Evolutionary conservation across 2,797 vertebrate species (phyloP), one percentile per base, ranked within the genome.

Genomic region (Cyprinella venusta): DNA sequence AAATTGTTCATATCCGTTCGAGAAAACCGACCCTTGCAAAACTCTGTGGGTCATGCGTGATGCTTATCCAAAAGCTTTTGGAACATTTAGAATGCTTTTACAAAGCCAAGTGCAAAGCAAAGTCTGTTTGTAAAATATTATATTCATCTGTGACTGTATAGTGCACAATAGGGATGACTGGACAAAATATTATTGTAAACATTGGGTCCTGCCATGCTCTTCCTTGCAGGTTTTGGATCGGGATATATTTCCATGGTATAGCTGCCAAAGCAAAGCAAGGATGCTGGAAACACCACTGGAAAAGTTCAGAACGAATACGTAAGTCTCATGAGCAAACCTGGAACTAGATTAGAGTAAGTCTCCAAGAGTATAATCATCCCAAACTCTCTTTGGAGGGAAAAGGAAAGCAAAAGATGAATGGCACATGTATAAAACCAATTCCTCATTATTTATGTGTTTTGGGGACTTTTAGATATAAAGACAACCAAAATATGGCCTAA

Each of bases 1-100:
- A 89, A 87, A 84, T 86, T 72, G 78, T 84, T 86, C 70, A 83
- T 86, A 88, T 89, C 85, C 76, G 61, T 74, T 40, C 18, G 30
- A 85, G 79, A 85, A 89, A 88, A 81, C 52, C 61, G 26, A 65
- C 26, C 61, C 42, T 69, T 3, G 69, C 12, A 74, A 70, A 87
- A 64, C 50, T 56, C 33, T 42, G 19, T 38, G 33, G 54, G 56
- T 65, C 19, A 30, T 38, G 69, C 56, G 52, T 78, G 33, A 76
- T 16, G 10, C 19, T 30, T 36, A 45, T 36, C 40, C 38, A 36
- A 36, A 36, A 36, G 72, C 56, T 74, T 42, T 63, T 33, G 33
- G 33, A 36, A 19, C 19, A 24, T 76, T 71, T 63, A 48, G 8
- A 81, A 68, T 64, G 8, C 24, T 78, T 79, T 36, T 77, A 50